These are phyloP conservation scores for Bombus pyrosoma DNA, from an alignment of 1,140 invertebrate genomes.

Conservation along the genomic window DNA sequence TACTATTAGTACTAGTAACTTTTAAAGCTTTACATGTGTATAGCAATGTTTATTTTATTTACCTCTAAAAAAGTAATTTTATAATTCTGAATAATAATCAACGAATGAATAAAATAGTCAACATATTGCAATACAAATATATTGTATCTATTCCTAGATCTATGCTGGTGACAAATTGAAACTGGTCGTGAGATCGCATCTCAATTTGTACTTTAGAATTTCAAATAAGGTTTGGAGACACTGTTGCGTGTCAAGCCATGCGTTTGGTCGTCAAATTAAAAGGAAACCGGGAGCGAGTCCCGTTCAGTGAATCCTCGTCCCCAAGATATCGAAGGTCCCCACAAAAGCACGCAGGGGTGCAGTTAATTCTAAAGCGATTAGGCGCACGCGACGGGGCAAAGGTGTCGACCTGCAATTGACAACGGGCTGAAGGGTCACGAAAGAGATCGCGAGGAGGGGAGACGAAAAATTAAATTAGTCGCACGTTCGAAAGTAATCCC, in stretches of 20 bases:
- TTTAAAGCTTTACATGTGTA: too few species aligned
- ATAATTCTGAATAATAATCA: too few species aligned
- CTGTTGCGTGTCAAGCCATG: conserved; percentile 24
- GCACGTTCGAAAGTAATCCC: conserved; percentile 56
- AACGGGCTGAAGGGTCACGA: conserved; percentile 72
- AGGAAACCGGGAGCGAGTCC: not conserved
- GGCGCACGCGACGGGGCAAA: conserved; percentile 80
- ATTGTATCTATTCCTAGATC: not conserved
- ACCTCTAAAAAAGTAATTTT: too few species aligned
- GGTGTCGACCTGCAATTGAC: conserved; percentile 82
- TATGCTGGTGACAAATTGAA: not conserved
- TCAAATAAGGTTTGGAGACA: not conserved
- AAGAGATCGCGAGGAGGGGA: conserved; percentile 64
- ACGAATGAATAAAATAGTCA: too few species aligned
- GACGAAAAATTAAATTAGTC: conserved; percentile 76
- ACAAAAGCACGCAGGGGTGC: conserved; percentile 64
- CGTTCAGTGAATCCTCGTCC: conserved; percentile 9
- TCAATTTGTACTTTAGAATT: not conserved
- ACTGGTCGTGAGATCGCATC: conserved; percentile 2
- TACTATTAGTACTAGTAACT: too few species aligned
- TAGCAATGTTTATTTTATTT: too few species aligned
- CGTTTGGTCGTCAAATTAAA: conserved; percentile 27
- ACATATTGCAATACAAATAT: too few species aligned
- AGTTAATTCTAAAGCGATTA: conserved; percentile 81
- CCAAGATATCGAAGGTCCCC: conserved; percentile 47